Percentiles rank a stretch among this genome's conserved stretches.
phyloP scores from a whole-genome alignment of 23 tunicate genomes.

The Ciona savignyi region DNA sequence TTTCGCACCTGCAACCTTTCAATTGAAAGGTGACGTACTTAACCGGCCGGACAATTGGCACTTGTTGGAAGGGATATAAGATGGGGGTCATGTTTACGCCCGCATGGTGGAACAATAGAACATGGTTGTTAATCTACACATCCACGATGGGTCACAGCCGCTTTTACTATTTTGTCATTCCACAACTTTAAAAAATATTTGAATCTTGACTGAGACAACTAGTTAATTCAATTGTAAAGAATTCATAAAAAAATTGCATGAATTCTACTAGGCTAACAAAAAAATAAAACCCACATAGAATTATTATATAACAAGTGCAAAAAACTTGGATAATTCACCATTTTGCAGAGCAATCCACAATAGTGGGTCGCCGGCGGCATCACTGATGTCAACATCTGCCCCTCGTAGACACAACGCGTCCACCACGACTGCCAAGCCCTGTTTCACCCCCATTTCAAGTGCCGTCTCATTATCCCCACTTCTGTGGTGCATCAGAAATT shows the following conservation, averaged over 20 bases:
- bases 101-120: too few species aligned
- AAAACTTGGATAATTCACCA: conserved; percentile 5
- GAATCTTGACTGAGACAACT: neutral
- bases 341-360: conserved; percentile 42
- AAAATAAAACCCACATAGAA: neutral
- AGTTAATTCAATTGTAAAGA: neutral
- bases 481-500: too few species aligned
- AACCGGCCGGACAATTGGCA: too few species aligned
- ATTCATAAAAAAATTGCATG: neutral
- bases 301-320: neutral
- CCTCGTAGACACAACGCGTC: conserved; percentile 55
- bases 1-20: too few species aligned
- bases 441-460: conserved; percentile 41
- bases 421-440: conserved; percentile 33
- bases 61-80: too few species aligned
- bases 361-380: conserved; percentile 34
- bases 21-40: too few species aligned
- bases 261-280: neutral
- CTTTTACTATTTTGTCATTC: too few species aligned
- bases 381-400: conserved; percentile 34
- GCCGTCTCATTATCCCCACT: conserved; percentile 23
- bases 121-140: too few species aligned
- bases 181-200: too few species aligned
- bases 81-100: too few species aligned
- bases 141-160: too few species aligned